phyloP scores from a whole-genome alignment of 2,797 vertebrate species.

The Danio tinwini region DNA sequence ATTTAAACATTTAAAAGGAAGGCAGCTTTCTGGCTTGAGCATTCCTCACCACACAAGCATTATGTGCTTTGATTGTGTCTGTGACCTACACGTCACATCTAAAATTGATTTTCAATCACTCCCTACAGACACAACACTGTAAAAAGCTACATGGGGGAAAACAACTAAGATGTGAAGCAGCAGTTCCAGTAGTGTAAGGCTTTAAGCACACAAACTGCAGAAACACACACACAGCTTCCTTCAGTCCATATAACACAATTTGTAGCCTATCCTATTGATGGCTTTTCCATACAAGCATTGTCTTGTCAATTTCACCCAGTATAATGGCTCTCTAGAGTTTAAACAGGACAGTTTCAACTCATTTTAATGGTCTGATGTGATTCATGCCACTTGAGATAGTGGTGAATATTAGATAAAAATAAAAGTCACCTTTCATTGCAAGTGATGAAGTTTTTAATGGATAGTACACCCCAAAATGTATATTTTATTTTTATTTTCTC shows the following conservation, averaged over 20 bases:
- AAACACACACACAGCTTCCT: background rate
- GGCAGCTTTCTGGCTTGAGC: background rate
- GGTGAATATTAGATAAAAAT: background rate
- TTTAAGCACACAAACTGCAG: constrained; percentile 54
- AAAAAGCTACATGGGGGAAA: constrained; percentile 31
- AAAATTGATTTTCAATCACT: constrained; percentile 11
- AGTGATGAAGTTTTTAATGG: too few relatives aligned
- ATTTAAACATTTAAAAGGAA: background rate
- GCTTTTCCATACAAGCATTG: background rate
- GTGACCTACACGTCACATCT: background rate
- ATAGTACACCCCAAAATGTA: too few relatives aligned
- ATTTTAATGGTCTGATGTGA: background rate
- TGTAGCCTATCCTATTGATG: background rate
- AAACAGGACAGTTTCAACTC: background rate
- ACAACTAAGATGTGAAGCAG: constrained; percentile 64
- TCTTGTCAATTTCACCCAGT: background rate
- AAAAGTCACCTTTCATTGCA: background rate
- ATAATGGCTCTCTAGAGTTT: background rate
- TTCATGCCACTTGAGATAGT: background rate
- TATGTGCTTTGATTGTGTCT: background rate
- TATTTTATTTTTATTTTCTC: too few relatives aligned
- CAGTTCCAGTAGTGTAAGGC: constrained; percentile 70
- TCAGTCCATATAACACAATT: background rate
- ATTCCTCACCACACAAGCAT: background rate
- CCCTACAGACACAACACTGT: constrained; percentile 19